Evolutionary conservation across 2,113 vertebrate species (phyloP).

Genomic region (Strigops habroptila): DNA sequence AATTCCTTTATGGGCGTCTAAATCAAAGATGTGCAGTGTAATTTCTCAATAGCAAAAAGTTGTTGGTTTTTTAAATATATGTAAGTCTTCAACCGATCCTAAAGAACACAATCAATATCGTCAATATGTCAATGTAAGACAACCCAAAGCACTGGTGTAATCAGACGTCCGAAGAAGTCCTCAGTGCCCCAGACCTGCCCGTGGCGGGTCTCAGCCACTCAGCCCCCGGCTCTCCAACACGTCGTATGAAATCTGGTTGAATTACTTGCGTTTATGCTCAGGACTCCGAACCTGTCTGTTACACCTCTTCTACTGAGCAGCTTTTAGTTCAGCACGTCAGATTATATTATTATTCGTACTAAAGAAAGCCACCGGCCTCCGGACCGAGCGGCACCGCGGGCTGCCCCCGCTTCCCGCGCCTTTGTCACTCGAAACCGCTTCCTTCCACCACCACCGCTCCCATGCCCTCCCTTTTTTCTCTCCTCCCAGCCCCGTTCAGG

Average conservation of each 20-base stretch:
- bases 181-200: neutral
- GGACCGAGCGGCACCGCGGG: neutral
- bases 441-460: neutral
- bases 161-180: neutral
- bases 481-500: neutral
- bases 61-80: neutral
- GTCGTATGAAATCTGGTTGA: rapidly evolving
- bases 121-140: too few relatives aligned
- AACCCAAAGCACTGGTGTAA: rapidly evolving
- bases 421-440: neutral
- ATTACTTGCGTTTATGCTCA: neutral
- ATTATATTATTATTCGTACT: too few relatives aligned
- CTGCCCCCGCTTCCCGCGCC: neutral
- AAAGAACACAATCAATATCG: neutral
- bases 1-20: neutral
- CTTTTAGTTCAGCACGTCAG: neutral
- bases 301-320: neutral
- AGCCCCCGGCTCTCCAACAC: neutral
- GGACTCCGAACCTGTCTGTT: neutral
- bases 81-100: neutral
- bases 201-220: neutral
- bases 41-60: neutral
- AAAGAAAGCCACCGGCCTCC: neutral
- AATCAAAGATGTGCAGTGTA: neutral
- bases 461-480: neutral